Evolutionary conservation across 1,140 invertebrate genomes (phyloP).

Genomic region (Chrysomallon squamiferum): DNA sequence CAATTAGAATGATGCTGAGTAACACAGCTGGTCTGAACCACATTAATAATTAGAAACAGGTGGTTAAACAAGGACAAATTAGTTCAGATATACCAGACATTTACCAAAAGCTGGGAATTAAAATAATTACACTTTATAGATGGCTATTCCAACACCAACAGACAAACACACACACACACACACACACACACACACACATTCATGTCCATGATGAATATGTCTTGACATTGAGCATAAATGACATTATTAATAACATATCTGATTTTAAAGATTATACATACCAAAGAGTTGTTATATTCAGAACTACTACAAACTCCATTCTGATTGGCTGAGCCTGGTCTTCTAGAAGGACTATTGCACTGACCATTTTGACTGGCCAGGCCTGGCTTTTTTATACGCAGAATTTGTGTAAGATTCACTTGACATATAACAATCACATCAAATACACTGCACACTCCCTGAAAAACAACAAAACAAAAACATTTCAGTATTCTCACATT

Average conservation of each 20-base stretch:
- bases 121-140: too few relatives aligned
- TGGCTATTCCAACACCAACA: not conserved
- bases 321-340: constrained; percentile 17
- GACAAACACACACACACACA: constrained; percentile 8
- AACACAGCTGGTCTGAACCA: not conserved
- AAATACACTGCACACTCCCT: not conserved
- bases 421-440: constrained; percentile 2
- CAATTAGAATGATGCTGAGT: not conserved
- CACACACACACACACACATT: not conserved
- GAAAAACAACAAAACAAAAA: not conserved
- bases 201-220: too few relatives aligned
- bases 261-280: not conserved
- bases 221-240: too few relatives aligned
- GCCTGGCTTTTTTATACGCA: constrained; percentile 7
- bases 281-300: not conserved
- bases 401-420: constrained; percentile 15
- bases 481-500: not conserved
- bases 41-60: not conserved
- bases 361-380: constrained; percentile 23
- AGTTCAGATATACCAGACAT: not conserved
- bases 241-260: not conserved
- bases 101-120: not conserved
- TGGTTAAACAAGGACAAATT: not conserved
- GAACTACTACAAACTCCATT: not conserved
- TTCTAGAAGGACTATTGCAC: constrained; percentile 29